Conservation (phyloP, 2,888 invertebrate species). For the Amphipyra berbera region DNA sequence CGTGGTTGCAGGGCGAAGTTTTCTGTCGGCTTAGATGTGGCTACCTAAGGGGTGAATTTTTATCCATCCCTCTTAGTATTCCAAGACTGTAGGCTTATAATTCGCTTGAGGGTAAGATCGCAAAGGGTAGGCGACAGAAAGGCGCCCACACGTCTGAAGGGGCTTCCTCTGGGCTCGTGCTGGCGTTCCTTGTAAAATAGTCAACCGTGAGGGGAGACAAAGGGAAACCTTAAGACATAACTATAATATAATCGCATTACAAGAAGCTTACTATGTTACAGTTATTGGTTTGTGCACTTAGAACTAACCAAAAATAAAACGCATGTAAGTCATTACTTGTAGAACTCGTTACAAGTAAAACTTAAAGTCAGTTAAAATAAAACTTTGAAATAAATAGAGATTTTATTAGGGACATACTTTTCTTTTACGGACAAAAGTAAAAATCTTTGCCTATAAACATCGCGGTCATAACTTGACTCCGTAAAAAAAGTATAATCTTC, state of each 20-base stretch:
- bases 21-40: conserved; percentile 84
- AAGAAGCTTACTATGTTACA: conserved; percentile 39
- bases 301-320: conserved; percentile 3
- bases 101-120: conserved; percentile 80
- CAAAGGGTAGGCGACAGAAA: conserved; percentile 74
- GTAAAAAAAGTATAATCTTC: conserved; percentile 44
- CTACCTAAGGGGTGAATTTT: conserved; percentile 85
- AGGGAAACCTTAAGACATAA: conserved; percentile 35
- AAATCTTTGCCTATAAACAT: conserved; percentile 34
- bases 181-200: conserved; percentile 74
- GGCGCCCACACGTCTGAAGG: conserved; percentile 72
- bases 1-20: conserved; percentile 73
- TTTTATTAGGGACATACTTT: conserved; percentile 35
- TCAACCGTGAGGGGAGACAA: conserved; percentile 54
- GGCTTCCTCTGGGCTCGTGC: conserved; percentile 67
- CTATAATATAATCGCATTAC: conserved; percentile 42
- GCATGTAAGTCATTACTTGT: neutral
- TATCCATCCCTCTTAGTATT: conserved; percentile 84
- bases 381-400: neutral
- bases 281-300: conserved; percentile 18
- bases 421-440: conserved; percentile 39
- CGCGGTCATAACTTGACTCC: conserved; percentile 33
- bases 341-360: neutral
- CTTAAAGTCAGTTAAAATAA: conserved; percentile 5
- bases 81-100: conserved; percentile 82